phyloP scores from a whole-genome alignment of 2,113 vertebrate genomes.

The Lasiurus cinereus region DNA sequence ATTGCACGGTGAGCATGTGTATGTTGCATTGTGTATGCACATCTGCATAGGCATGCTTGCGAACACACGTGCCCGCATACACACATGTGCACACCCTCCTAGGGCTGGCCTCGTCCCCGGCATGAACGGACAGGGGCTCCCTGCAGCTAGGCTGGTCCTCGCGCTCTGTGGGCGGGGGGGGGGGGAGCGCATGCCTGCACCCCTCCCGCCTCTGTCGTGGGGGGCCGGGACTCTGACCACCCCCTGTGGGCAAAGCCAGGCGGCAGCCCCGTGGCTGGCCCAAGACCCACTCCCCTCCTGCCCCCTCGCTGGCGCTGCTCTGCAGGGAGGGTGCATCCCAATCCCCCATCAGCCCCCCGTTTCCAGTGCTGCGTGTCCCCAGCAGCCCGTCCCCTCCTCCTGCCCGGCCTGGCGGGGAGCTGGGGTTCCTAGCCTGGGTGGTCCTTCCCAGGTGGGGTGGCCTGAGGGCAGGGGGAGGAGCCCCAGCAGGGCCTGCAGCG shows the following conservation, averaged over 20 bases:
- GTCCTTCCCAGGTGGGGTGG: not conserved
- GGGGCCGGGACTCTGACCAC: not conserved
- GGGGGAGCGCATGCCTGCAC: fast-evolving
- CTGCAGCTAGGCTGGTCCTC: fast-evolving
- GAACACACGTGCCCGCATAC: fast-evolving
- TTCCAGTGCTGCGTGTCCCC: not conserved
- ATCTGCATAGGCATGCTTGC: fast-evolving
- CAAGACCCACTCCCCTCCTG: no score
- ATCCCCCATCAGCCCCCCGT: fast-evolving
- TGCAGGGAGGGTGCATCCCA: fast-evolving
- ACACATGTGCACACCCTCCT: not conserved
- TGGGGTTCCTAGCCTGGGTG: fast-evolving
- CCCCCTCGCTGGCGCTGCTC: fast-evolving
- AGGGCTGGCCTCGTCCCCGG: not conserved
- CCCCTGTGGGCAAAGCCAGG: fast-evolving
- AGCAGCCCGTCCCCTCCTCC: not conserved
- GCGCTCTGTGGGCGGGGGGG: fast-evolving
- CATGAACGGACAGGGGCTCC: fast-evolving
- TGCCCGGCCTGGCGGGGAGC: not conserved
- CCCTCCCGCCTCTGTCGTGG: fast-evolving
- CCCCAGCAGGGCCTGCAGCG: not conserved
- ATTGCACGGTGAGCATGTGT: no score
- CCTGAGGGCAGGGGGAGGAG: not conserved
- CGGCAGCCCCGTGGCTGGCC: fast-evolving
- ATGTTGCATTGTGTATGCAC: fast-evolving